Percentiles rank a stretch among this genome's conserved stretches.
Conservation (phyloP, 2,797 vertebrate species). For the Xerus rutilus region DNA sequence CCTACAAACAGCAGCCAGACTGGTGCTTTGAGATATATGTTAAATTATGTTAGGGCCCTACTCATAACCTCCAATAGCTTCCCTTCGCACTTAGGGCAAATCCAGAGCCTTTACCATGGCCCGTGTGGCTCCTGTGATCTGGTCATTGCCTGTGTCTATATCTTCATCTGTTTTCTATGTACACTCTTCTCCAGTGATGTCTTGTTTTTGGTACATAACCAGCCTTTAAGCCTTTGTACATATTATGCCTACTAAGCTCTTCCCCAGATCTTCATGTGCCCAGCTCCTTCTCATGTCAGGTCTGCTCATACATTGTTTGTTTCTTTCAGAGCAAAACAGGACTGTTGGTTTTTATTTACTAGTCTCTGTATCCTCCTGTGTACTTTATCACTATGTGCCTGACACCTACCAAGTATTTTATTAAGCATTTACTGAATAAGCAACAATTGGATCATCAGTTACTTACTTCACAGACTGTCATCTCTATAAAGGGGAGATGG, state of each 20-base stretch:
- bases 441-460: neutral
- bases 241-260: neutral
- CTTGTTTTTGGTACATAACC: neutral
- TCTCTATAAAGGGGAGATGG: neutral
- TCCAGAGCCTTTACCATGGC: neutral
- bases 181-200: neutral
- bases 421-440: neutral
- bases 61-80: neutral
- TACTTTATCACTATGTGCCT: neutral
- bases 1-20: neutral
- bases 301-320: neutral
- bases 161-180: neutral
- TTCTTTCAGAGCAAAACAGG: neutral
- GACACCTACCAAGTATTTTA: neutral
- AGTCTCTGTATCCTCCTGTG: neutral
- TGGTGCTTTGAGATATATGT: neutral
- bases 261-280: neutral
- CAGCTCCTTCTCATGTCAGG: neutral
- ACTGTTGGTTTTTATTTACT: neutral
- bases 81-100: neutral
- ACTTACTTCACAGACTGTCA: neutral
- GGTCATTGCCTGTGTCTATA: neutral
- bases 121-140: rapidly evolving
- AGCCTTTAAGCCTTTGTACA: neutral
- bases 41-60: neutral